These are phyloP conservation scores for Apotomis betuletana DNA, from an alignment of 2,888 invertebrate genomes.

Conservation along the genomic window DNA sequence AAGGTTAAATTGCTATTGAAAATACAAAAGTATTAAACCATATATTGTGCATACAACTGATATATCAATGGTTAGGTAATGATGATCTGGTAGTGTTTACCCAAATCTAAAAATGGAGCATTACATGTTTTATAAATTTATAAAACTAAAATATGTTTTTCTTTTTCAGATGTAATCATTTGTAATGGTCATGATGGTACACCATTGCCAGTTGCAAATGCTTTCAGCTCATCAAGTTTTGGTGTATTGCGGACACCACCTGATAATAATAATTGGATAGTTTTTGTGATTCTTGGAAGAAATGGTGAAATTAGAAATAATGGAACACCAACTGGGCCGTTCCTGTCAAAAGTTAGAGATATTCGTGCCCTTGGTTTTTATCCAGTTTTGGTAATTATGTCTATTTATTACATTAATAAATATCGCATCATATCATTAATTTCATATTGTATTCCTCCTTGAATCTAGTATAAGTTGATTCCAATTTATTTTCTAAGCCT, in stretches of 20 bases:
- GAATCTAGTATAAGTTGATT: too few species aligned
- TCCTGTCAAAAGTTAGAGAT: slow-evolving; percentile 85
- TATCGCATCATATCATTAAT: too few species aligned
- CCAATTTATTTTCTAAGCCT: too few species aligned
- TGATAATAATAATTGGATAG: slow-evolving; percentile 78
- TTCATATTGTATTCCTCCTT: too few species aligned
- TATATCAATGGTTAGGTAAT: too few species aligned
- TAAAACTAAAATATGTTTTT: not conserved
- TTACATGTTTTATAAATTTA: too few species aligned
- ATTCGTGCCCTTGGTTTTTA: slow-evolving; percentile 84
- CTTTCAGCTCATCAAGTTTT: slow-evolving; percentile 77
- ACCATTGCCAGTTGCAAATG: slow-evolving; percentile 73
- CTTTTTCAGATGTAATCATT: slow-evolving; percentile 82
- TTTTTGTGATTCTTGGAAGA: slow-evolving; percentile 84
- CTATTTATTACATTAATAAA: too few species aligned
- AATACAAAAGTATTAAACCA: too few species aligned
- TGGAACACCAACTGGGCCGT: slow-evolving; percentile 80
- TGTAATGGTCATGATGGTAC: slow-evolving; percentile 81
- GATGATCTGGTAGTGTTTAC: too few species aligned
- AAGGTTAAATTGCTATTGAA: too few species aligned
- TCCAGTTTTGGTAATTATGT: slow-evolving; percentile 78
- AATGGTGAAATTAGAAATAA: slow-evolving; percentile 83
- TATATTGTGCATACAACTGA: too few species aligned
- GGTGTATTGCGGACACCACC: slow-evolving; percentile 70
- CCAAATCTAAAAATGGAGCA: too few species aligned